Base-by-base conservation (phyloP, 2,797 vertebrate genomes). In the Echiichthys vipera region DNA sequence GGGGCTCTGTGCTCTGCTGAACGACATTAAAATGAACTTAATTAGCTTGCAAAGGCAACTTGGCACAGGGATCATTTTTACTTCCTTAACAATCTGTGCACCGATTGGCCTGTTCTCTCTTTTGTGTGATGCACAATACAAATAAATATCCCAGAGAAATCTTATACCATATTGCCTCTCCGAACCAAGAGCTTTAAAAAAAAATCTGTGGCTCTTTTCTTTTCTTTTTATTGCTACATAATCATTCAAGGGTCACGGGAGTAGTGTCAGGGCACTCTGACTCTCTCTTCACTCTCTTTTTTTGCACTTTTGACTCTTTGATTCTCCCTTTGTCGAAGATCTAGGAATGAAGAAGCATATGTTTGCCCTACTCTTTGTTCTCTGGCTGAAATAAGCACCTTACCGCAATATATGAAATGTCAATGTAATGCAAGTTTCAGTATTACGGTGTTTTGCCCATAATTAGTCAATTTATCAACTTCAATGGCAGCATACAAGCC, bases 1-100 rank as follows among this genome's bases (percentile, higher is more conserved):
- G 74, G 29, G 50, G 61, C 80, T 77, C 55, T 68, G 70, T 51
- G 59, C 87, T 81, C 71, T 30, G 57, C 77, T 87, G 77, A 90
- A 79, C 67, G 70, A 67, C 85, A 72, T 62, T 79, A 63, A 82
- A 90, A 90, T 88, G 46, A 75, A 77, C 81, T 43, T 87, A 90
- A 91, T 91, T 90, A 78, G 77, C 67, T 77, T 47, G 55, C 40
- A 36, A 84, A 80, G 56, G 65, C 74, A 36, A 65, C 24, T 58
- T 18, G 42, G 59, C 53, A 11, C 69, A 29, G 51, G 72, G 74
- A 70, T 81, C 25, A 46, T 80, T 84, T 85, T 81, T 58, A 78
- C 70, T 80, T 84, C 58, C 68, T 66, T 74, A 70, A 86, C 65
- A 67, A 57, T 77, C 46, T 42, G 30, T 47, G 37, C 72, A 22